Base-by-base conservation (phyloP, 2,888 invertebrate genomes). In the Ceraclea dissimilis region DNA sequence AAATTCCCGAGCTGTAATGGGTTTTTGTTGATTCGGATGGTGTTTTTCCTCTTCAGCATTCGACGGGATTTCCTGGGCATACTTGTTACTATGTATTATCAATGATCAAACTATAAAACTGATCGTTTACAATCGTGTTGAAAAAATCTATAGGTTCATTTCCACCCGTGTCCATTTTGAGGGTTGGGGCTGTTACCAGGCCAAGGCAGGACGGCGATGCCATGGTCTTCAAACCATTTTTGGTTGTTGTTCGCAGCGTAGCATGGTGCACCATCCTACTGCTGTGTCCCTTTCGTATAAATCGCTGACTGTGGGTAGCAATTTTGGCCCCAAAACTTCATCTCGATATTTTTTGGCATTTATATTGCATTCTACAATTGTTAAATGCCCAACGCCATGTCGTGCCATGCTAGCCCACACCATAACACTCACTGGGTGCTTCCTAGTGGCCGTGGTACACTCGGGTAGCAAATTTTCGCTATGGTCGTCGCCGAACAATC, bases 391-490 rank as follows among this genome's bases (percentile, higher is more conserved):
- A 20, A 51, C 22, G 33, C 20, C 54, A 54, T 39, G 0, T 33
- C 49, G 47, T 26, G 49, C 22, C 49, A 54, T 49, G 49, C 39
- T 48, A 54, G 34, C 54, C 48, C 49, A 54, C 34, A 54, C 48
- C 13, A 49, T 19, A 8, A 43, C 13, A 21, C 2, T 21, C 33
- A 54, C 34, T 18, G 39, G 21, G 18, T 34, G 39, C 26, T 52
- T 46, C 21, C n/a, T 46, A 21, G 46, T 52, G 16, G 26, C 26
- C 8, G 26, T 26, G 2, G 10, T 2, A 8, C 43, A 43, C 13
- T 4, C 43, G 2, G 43, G 43, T 2, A 8, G 43, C 43, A 43
- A 8, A 13, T 43, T 13, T 13, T 43, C 43, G n/a, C 13, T 17
- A 4, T 4, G 13, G 43, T 43, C 43, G 16, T 13, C 43, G 4